Percentiles rank a stretch among this genome's conserved stretches.
These are phyloP conservation scores for Lepidurus apus DNA, from an alignment of 1,140 invertebrate species.

Conservation along the genomic window DNA sequence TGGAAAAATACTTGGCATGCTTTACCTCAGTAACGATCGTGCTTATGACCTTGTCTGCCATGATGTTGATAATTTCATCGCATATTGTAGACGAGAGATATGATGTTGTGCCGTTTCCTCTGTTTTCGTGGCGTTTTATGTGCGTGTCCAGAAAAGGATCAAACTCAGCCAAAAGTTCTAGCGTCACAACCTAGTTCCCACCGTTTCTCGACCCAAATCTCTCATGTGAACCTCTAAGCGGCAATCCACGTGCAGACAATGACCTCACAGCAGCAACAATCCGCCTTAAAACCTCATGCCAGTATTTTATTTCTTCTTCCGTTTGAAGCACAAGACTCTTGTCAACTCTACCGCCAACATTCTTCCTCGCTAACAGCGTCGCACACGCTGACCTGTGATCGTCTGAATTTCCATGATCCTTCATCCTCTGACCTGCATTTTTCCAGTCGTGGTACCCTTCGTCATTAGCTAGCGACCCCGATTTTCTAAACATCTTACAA, in stretches of 20 bases:
- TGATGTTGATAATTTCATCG: slow-evolving; percentile 43
- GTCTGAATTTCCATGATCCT: too few species aligned
- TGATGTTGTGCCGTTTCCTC: slow-evolving; percentile 37
- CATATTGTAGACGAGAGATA: slow-evolving; percentile 43
- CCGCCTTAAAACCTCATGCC: slow-evolving; percentile 37
- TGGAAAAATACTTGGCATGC: slow-evolving; percentile 43
- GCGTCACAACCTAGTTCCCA: not conserved
- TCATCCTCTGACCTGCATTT: too few species aligned
- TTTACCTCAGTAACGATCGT: slow-evolving; percentile 42
- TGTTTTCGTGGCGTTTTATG: slow-evolving; percentile 37
- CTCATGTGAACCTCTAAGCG: slow-evolving; percentile 40
- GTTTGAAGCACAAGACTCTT: too few species aligned
- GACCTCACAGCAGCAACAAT: slow-evolving; percentile 36
- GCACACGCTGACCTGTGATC: too few species aligned
- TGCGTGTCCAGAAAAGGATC: slow-evolving; percentile 42
- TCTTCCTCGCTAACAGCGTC: too few species aligned
- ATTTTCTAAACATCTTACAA: too few species aligned
- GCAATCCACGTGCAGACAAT: slow-evolving; percentile 37
- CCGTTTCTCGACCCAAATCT: slow-evolving; percentile 37
- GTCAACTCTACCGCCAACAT: too few species aligned
- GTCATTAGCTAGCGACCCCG: too few species aligned
- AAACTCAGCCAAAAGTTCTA: slow-evolving; percentile 43
- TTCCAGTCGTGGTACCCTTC: too few species aligned
- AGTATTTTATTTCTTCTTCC: slow-evolving; percentile 25
- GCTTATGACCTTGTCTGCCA: slow-evolving; percentile 38